Evolutionary conservation across 1,140 invertebrate species (phyloP).

Genomic region (Drosophila arawakana): DNA sequence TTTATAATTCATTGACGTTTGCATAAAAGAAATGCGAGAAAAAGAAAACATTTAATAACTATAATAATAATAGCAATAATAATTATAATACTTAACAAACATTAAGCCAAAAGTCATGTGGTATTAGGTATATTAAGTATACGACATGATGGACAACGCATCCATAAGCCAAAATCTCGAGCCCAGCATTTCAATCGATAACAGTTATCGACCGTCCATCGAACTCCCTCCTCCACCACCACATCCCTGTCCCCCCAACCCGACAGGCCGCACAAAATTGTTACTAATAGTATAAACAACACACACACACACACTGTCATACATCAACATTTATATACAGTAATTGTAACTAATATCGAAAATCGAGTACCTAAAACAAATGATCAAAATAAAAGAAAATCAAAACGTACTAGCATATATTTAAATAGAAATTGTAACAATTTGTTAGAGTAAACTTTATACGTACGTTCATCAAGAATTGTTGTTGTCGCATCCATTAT

Average conservation of each 20-base stretch:
- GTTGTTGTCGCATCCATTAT: slow-evolving; percentile 48
- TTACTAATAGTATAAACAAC: slow-evolving; percentile 41
- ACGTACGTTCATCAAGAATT: slow-evolving; percentile 35
- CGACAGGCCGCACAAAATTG: slow-evolving; percentile 38
- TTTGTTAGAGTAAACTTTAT: slow-evolving; percentile 12
- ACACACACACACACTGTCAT: slow-evolving; percentile 9
- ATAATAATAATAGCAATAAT: slow-evolving; percentile 6
- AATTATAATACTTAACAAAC: slow-evolving; percentile 19
- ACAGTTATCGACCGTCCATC: slow-evolving; percentile 3
- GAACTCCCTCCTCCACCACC: neutral
- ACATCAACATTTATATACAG: slow-evolving; percentile 8
- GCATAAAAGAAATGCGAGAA: slow-evolving; percentile 33
- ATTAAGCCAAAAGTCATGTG: slow-evolving; percentile 31
- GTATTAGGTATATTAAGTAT: slow-evolving; percentile 20
- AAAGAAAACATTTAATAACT: slow-evolving; percentile 18
- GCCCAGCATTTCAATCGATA: neutral
- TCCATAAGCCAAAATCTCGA: slow-evolving; percentile 24
- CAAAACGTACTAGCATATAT: slow-evolving; percentile 6
- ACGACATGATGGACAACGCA: slow-evolving; percentile 13
- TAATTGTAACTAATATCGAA: slow-evolving; percentile 52
- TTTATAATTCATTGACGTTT: slow-evolving; percentile 67
- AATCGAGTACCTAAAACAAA: slow-evolving; percentile 65
- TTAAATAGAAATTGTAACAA: slow-evolving; percentile 11
- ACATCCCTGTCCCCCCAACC: neutral
- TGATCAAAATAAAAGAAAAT: slow-evolving; percentile 63